Evolutionary conservation across 37 sponge, comb jelly and placozoan species (phyloP), one percentile per base, ranked within the genome.

Genomic region (Oopsacas minuta): DNA sequence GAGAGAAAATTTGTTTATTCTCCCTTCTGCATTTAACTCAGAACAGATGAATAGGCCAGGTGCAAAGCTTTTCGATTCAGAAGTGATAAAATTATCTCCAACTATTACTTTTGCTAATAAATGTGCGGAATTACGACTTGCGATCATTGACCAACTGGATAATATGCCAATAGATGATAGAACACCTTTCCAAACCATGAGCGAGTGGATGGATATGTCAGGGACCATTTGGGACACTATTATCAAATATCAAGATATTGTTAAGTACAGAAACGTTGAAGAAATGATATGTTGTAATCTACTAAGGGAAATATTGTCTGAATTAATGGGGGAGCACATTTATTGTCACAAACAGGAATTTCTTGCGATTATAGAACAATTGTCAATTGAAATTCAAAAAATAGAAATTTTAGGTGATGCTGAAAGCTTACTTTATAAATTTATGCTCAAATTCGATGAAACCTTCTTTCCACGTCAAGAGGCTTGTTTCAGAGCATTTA

Each of bases 181-280:
- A 20, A 12, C 17, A 12, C 7, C 75, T 5, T 61, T 61, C 75
- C 22, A 61, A 10, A 61, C 75, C 22, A 61, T 61, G 75, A 61
- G 75, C 30, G 75, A 61, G 28, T 61, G 75, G 75, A 32, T 61
- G 75, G 75, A 61, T 7, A 61, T 61, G 75, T 61, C 75, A 32
- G 75, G 75, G 1, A 34, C 28, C 5, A 61, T 61, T 12, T 61
- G 75, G 75, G 75, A 61, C 22, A 61, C 75, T 32, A 61, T 61
- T 3, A n/a, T 61, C 7, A 61, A 61, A 61, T 61, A 61, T 34
- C 75, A 61, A 61, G 75, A 61, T 34, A 61, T 61, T 25, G 75
- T 61, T 5, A 61, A 61, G 22, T 61, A 61, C 51, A 61, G 22
- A 61, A 61, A 61, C 30, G 75, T 61, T 25, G 75, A 61, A 20